phyloP scores from a whole-genome alignment of 2,113 vertebrate species.

The Charadrius vociferus region DNA sequence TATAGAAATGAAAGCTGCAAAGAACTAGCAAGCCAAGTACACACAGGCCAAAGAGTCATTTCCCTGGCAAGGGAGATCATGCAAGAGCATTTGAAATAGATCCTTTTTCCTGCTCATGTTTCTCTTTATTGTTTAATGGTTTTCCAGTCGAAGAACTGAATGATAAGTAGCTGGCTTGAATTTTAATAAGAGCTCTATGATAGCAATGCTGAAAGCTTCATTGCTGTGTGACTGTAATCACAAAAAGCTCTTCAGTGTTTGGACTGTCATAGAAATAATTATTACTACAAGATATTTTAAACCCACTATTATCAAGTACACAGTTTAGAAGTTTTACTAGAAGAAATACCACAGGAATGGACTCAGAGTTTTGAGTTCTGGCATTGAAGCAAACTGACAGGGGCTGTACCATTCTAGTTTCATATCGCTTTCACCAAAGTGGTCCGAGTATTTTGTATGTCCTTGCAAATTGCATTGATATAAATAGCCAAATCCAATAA shows the following conservation, averaged over 20 bases:
- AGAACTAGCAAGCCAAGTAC: slow-evolving; percentile 22
- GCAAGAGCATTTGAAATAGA: slow-evolving; percentile 22
- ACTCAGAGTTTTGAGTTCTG: neutral
- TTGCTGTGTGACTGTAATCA: neutral
- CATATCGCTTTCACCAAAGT: neutral
- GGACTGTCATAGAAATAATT: neutral
- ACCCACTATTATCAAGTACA: neutral
- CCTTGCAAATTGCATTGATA: neutral
- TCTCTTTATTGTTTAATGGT: slow-evolving; percentile 30
- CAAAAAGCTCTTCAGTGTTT: neutral
- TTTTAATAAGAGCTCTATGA: slow-evolving; percentile 35
- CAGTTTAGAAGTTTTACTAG: neutral
- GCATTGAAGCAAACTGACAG: neutral
- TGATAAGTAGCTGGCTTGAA: slow-evolving; percentile 30
- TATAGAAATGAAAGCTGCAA: slow-evolving; percentile 23
- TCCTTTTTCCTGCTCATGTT: slow-evolving; percentile 27
- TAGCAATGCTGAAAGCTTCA: neutral
- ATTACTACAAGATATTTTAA: slow-evolving; percentile 8
- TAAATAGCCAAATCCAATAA: neutral
- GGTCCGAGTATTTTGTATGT: neutral
- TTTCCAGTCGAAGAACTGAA: slow-evolving; percentile 23
- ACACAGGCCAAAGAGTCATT: slow-evolving; percentile 38
- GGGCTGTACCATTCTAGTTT: neutral
- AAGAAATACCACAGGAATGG: neutral
- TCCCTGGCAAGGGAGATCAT: neutral